A percentile compares a stretch with the other conserved stretches of the same genome.
These are phyloP conservation scores for Triplophysa dalaica DNA, from an alignment of 2,113 vertebrate species.

Conservation along the genomic window DNA sequence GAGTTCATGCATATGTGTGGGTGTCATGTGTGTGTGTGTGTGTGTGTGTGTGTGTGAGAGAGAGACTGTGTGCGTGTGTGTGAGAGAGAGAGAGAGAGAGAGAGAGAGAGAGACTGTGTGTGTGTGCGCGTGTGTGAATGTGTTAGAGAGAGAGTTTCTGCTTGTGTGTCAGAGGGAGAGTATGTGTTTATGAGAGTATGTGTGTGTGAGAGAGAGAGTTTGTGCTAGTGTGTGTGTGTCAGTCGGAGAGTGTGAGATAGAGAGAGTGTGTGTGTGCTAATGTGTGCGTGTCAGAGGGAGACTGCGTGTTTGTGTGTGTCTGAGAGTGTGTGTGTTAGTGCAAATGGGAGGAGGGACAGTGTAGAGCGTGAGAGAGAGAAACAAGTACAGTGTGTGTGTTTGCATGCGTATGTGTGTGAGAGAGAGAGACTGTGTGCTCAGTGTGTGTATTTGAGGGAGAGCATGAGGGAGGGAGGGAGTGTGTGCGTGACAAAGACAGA, in stretches of 20 bases:
- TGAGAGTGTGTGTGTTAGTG: conserved; percentile 49
- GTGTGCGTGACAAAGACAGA: conserved; percentile 53
- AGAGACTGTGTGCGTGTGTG: not conserved
- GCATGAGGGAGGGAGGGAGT: conserved; percentile 52
- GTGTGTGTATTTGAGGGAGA: conserved; percentile 39
- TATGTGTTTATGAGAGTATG: not conserved
- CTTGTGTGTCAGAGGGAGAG: conserved; percentile 12
- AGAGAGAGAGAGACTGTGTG: not conserved
- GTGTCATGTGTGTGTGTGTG: not conserved
- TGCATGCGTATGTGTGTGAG: conserved; percentile 49
- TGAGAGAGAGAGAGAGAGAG: not conserved
- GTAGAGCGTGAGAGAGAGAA: conserved; percentile 69
- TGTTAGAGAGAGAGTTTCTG: conserved; percentile 15
- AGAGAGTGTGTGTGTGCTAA: conserved; percentile 13
- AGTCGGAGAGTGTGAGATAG: conserved; percentile 56
- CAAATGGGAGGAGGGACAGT: conserved; percentile 52
- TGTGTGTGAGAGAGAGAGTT: conserved; percentile 52
- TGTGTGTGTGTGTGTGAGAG: not conserved
- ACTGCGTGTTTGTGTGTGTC: conserved; percentile 40
- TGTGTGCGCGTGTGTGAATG: not conserved
- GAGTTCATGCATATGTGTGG: not conserved
- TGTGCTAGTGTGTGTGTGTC: conserved; percentile 63
- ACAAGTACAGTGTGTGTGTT: conserved; percentile 62
- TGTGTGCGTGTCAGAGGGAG: conserved; percentile 48
- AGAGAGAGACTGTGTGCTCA: not conserved